Evolutionary conservation across 2,113 vertebrate genomes (phyloP), one percentile per base, ranked within the genome.

Genomic region (Casuarius casuarius): DNA sequence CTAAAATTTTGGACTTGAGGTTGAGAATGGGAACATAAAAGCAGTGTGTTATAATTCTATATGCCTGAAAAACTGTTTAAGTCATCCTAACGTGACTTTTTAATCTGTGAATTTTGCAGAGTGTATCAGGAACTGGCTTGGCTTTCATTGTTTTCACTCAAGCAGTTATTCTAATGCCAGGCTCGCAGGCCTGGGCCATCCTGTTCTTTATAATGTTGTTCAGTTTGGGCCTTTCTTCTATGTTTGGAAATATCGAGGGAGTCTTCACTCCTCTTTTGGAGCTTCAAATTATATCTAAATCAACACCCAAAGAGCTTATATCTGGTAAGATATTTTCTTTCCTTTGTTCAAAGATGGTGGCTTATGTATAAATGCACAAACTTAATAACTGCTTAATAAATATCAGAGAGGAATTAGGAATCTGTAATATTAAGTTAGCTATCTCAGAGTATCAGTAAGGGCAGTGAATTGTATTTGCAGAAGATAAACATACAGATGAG

Each of bases 191-290:
- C 9, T 99, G 99, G 99, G 98, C 99, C 1, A 89, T 99, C 63
- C 96, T 99, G n/a, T 99, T 99, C 96, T 99, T 99, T 33, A 5
- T 98, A 61, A 99, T 99, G 99, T 95, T 99, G 42, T 99, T 99
- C 96, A 98, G 97, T 86, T 96, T 99, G 97, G 99, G 99, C 19
- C 98, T 99, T 58, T 99, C 99, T 33, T 99, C 99, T 10, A 99
- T 99, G 99, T 99, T 99, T 63, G 99, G 99, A 58, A 99, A 98
- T 84, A 91, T 99, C 18, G 99, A 99, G n/a, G 97, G 99, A 4
- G 91, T 99, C 85, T 97, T 99, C 66, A 98, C 98, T 0, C 98
- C 99, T 3, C 95, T 99, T 35, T 92, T 96, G 12, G 99, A 99
- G 56, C 91, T 99, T 77, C 96, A 62, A 20, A 6, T 98, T 81